A percentile compares a stretch with the other conserved stretches of the same genome.
Conservation (phyloP, 2,797 vertebrate species). For the Coreius guichenoti region DNA sequence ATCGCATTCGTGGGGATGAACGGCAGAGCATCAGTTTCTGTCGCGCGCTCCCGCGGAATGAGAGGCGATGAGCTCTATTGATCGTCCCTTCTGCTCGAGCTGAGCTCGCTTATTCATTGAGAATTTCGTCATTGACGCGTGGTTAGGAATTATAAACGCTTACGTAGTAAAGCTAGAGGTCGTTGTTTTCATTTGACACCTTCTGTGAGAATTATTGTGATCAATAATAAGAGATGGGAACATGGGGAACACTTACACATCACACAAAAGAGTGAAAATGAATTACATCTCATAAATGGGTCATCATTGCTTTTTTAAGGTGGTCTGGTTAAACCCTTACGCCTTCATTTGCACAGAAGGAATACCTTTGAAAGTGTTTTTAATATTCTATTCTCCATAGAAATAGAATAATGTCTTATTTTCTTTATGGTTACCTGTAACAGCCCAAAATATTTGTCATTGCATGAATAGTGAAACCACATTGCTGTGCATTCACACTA, state of each 20-base stretch:
- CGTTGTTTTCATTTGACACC: conserved; percentile 11
- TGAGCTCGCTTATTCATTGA: conserved; percentile 24
- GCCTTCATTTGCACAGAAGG: no score
- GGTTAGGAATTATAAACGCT: background rate
- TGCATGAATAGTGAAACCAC: no score
- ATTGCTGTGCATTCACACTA: no score
- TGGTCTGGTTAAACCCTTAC: no score
- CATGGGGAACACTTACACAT: background rate
- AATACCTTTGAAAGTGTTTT: no score
- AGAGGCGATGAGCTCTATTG: background rate
- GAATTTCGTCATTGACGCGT: conserved; percentile 28
- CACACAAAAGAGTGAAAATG: no score
- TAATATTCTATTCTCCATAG: no score
- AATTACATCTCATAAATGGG: no score
- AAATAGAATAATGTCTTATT: no score
- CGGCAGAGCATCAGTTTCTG: background rate
- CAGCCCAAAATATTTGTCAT: no score
- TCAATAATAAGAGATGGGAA: background rate
- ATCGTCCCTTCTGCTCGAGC: background rate
- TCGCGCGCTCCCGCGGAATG: conserved; percentile 28
- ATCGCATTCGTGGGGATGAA: background rate
- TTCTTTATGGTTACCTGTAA: no score
- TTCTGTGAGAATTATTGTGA: background rate
- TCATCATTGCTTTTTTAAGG: no score
- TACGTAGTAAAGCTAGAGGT: conserved; percentile 16